phyloP scores from a whole-genome alignment of 2,113 vertebrate genomes.

The Pan troglodytes region NHGRI_mPanTro3-v2.1_pri NC_086015.1:193049001-193049500 shows the following conservation, averaged over 20 bases:
- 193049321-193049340: slow-evolving; percentile 64
- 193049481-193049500: slow-evolving; percentile 60
- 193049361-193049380: slow-evolving; percentile 66
- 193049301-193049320: slow-evolving; percentile 63
- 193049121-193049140: not conserved
- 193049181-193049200: slow-evolving; percentile 27
- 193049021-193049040: not conserved
- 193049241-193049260: slow-evolving; percentile 47
- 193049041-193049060: not conserved
- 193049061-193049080: not conserved
- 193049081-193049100: not conserved
- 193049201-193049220: not conserved
- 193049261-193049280: slow-evolving; percentile 55
- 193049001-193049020: not conserved
- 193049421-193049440: slow-evolving; percentile 39
- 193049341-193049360: slow-evolving; percentile 74
- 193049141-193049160: slow-evolving; percentile 19
- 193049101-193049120: not conserved
- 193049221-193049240: slow-evolving; percentile 68
- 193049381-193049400: slow-evolving; percentile 63
- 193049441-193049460: slow-evolving; percentile 75
- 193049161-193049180: slow-evolving; percentile 6
- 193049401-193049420: slow-evolving; percentile 66
- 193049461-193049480: slow-evolving; percentile 50
- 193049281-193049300: slow-evolving; percentile 72